Base-by-base conservation (phyloP, 2,888 invertebrate species). In the Melieria omissa region DNA sequence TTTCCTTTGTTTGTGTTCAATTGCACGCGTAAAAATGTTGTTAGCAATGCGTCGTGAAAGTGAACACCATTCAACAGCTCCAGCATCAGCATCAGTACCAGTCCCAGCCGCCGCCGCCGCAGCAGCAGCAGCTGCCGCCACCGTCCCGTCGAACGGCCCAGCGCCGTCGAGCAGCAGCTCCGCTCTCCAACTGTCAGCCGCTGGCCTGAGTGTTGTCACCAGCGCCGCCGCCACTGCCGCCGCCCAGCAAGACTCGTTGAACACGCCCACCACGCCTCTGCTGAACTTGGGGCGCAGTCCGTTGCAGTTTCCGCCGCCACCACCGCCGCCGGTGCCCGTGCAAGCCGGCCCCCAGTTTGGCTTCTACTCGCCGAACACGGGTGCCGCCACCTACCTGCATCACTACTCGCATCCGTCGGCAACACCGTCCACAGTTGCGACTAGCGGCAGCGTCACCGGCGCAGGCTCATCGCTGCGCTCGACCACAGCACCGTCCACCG, bases 41-140 rank as follows among this genome's bases (percentile, higher is more conserved):
- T 89, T 92, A 89, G 90, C 92, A 88, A 93, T 92, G 92, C 91
- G 92, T 88, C 92, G 92, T 88, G 91, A 92, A 90, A 91, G 90
- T 90, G 92, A 91, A 88, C 89, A 89, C 88, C 80, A 80, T 60
- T 67, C 77, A 61, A 12, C 75, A 44, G 60, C 74, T 70, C 54
- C 69, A 63, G 61, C 70, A 71, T 52, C 74, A 60, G 44, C 75
- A 60, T 65, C 71, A 68, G 55, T 79, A 73, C 58, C 78, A 77
- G 55, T 78, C 69, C 68, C 74, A 72, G 49, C 77, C 67, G 63
- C 77, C 57, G 75, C 80, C 71, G 73, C 74, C 64, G 41, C 73
- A 67, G 61, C 73, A 57, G 63, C 68, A 65, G 60, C 70, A 62
- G 44, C 69, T 46, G 16, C 46, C 52, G 67, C 65, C 42, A 41